These are phyloP conservation scores for Acanthopagrus latus DNA, from an alignment of 2,797 vertebrate species.

Conservation along the genomic window DNA sequence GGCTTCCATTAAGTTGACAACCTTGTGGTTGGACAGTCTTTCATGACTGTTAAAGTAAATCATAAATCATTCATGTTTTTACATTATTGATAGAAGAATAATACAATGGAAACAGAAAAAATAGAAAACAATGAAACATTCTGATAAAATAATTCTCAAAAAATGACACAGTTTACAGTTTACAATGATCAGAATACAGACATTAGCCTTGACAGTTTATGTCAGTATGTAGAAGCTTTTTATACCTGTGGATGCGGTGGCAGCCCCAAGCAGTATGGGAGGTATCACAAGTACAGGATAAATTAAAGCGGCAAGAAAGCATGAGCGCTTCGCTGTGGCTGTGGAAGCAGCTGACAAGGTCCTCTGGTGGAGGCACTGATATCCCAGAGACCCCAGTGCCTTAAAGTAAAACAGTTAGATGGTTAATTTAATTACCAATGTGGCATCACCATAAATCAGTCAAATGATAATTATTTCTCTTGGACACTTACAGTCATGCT, in stretches of 20 bases:
- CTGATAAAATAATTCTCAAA: too few relatives aligned
- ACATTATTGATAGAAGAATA: too few relatives aligned
- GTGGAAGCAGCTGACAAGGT: conserved; percentile 38
- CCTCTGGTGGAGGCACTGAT: conserved; percentile 48
- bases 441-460: neutral
- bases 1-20: too few relatives aligned
- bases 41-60: too few relatives aligned
- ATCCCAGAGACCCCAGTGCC: conserved; percentile 37
- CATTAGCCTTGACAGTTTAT: too few relatives aligned
- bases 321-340: conserved; percentile 35
- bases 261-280: conserved; percentile 55
- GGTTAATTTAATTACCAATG: neutral
- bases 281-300: conserved; percentile 38
- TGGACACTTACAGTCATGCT: neutral
- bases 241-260: conserved; percentile 58
- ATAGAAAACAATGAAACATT: too few relatives aligned
- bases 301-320: conserved; percentile 11
- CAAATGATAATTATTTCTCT: neutral
- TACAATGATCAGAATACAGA: too few relatives aligned
- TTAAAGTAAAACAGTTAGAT: neutral
- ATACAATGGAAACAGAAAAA: too few relatives aligned
- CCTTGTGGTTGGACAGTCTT: too few relatives aligned
- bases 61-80: too few relatives aligned
- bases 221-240: too few relatives aligned
- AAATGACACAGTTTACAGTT: too few relatives aligned